Evolutionary conservation across 2,888 invertebrate species (phyloP).

Genomic region (Drosophila ezoana): DNA sequence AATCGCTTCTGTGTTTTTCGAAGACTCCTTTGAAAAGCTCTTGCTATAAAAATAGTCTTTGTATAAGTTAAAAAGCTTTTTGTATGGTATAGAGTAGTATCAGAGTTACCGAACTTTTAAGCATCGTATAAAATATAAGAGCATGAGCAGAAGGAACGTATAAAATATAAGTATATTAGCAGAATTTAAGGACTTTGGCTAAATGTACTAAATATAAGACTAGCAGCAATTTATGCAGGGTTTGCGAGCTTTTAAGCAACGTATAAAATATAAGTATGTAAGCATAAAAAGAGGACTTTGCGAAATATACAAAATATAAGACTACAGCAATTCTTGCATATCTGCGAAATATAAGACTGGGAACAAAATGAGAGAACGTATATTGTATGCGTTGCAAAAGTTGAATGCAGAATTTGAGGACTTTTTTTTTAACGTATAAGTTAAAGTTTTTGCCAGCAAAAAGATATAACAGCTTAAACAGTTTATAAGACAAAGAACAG

Average conservation of each 20-base stretch:
- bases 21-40: constrained; percentile 7
- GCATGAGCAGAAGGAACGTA: not conserved
- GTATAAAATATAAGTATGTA: no score
- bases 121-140: not conserved
- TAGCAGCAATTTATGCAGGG: not conserved
- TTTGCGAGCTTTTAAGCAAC: no score
- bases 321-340: no score
- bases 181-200: not conserved
- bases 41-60: not conserved
- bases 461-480: no score
- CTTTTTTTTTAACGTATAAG: not conserved
- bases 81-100: no score
- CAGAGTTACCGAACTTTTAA: not conserved
- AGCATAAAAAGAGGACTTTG: no score
- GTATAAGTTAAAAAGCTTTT: not conserved
- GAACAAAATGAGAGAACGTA: no score
- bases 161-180: not conserved
- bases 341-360: no score
- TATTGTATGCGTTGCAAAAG: no score
- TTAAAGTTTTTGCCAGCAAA: not conserved
- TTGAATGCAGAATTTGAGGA: no score
- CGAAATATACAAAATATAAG: no score
- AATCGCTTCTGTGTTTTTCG: not conserved
- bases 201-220: not conserved
- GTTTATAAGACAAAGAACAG: no score